These are phyloP conservation scores for Sitobion miscanthi DNA, from an alignment of 1,140 invertebrate genomes.

Conservation along the genomic window DNA sequence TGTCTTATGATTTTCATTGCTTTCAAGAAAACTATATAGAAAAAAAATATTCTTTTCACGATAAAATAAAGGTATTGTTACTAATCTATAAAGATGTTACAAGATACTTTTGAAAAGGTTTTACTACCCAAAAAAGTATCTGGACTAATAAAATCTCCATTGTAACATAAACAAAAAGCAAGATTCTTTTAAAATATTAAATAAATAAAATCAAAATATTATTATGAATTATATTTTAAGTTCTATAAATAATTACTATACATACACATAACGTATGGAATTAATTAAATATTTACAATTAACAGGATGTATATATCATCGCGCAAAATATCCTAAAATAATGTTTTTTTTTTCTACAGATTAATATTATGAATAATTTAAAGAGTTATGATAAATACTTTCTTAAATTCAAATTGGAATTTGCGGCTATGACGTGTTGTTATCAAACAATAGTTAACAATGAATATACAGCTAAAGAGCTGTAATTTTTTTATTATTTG, in stretches of 20 bases:
- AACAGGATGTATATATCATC: neutral
- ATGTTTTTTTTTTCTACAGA: no score
- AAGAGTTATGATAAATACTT: no score
- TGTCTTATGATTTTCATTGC: neutral
- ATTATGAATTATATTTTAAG: neutral
- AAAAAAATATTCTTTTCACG: neutral
- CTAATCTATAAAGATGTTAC: neutral
- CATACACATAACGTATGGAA: neutral
- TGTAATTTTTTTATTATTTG: no score
- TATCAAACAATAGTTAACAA: no score
- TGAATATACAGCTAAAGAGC: no score
- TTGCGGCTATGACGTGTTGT: no score
- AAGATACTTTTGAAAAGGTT: neutral
- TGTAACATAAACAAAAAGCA: neutral
- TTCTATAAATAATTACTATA: neutral
- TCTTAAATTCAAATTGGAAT: no score
- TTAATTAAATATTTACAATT: neutral
- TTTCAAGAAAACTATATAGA: neutral
- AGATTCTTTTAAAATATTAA: neutral
- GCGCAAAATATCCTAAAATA: no score
- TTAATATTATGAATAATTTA: no score
- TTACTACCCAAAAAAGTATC: neutral
- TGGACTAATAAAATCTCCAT: neutral
- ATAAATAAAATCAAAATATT: neutral
- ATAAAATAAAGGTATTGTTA: neutral